Base-by-base conservation (phyloP, 2,797 vertebrate species). In the Sebastes glaucus region DNA sequence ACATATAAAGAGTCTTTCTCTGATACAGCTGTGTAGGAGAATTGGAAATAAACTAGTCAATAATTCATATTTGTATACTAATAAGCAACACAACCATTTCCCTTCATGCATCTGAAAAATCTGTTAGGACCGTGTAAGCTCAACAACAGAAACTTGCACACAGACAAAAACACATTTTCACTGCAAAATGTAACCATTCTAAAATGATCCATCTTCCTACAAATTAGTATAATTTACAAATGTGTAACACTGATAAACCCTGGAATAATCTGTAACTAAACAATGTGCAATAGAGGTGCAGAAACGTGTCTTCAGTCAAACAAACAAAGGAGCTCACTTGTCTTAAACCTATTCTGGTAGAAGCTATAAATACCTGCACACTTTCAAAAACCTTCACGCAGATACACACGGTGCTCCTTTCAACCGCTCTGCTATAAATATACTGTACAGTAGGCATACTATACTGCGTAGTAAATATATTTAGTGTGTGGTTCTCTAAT, bases 331-430 rank as follows among this genome's bases (percentile, higher is more conserved):
- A 91, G 81, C 87, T 90, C 84, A 78, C 65, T 87, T 82, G 74
- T 88, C 87, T 92, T 83, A 87, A 90, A 88, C 62, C 84, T 92
- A 84, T 88, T 92, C 84, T 88, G 27, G 86, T 85, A 46, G 68
- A 80, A 23, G 84, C 89, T 93, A 92, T 89, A 93, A 94, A 95
- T 94, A 94, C 87, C 88, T 59, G 68, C 84, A 83, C 66, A 83
- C 72, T 80, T 74, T 77, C 72, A 87, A 83, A 86, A 53, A 78
- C 79, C 80, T 89, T 89, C 78, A 80, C 66, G 55, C 77, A 76
- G 76, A 88, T 59, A 57, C 82, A 65, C 86, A 83, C 25, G 7
- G 56, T 18, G 68, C 76, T 82, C 71, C 74, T 81, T 90, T 91
- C 73, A 91, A 74, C 83, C 35, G 27, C 18, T 57, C 55, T 38